phyloP scores from a whole-genome alignment of 2,888 invertebrate genomes.

The Elgonia sp. region DNA sequence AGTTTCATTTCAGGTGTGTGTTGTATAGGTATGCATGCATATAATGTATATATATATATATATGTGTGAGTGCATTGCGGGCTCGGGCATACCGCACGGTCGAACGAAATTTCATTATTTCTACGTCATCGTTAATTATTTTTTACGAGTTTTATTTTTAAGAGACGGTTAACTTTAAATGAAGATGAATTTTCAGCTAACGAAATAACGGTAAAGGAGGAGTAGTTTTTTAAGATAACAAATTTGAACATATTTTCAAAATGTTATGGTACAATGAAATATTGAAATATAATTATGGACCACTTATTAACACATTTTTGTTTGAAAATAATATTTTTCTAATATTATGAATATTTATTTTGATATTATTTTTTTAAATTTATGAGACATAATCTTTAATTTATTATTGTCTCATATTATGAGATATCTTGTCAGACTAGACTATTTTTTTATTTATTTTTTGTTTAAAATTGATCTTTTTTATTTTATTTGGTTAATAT shows the following conservation, averaged over 20 bases:
- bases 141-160: background rate
- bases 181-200: background rate
- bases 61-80: background rate
- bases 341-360: no score
- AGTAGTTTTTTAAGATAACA: background rate
- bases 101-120: conserved; percentile 35
- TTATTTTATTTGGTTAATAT: no score
- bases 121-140: conserved; percentile 35
- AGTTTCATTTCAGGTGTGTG: background rate
- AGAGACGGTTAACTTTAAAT: background rate
- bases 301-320: no score
- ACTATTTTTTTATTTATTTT: no score
- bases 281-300: no score
- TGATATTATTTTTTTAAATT: no score
- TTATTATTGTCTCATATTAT: no score
- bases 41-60: background rate
- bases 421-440: no score
- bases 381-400: no score
- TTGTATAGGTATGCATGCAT: background rate
- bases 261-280: no score
- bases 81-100: background rate
- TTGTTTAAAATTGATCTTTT: no score
- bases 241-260: background rate
- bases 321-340: no score
- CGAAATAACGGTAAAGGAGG: background rate